phyloP scores from a whole-genome alignment of 2,797 vertebrate species.

The Epinephelus awoara region DNA sequence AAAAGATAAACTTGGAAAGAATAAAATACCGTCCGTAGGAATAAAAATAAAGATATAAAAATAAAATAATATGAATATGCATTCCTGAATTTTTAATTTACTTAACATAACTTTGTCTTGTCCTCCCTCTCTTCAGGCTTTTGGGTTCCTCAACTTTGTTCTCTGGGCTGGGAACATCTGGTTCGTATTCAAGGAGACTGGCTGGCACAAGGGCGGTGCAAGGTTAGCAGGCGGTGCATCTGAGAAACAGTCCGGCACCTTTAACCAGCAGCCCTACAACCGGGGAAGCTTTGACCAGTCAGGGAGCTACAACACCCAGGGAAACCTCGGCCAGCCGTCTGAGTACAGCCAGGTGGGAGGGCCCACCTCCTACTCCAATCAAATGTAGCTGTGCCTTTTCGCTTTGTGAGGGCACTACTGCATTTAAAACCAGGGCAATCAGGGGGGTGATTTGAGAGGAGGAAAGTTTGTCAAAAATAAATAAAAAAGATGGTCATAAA shows the following conservation, averaged over 20 bases:
- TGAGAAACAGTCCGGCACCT: constrained; percentile 91
- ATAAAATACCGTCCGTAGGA: too few relatives aligned
- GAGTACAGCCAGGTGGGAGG: constrained; percentile 92
- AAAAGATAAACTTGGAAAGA: too few relatives aligned
- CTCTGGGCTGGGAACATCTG: constrained; percentile 99
- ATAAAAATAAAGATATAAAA: too few relatives aligned
- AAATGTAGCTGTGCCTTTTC: constrained; percentile 85
- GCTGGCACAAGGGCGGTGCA: constrained; percentile 93
- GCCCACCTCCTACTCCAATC: constrained; percentile 92
- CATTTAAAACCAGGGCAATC: constrained; percentile 70
- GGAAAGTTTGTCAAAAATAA: constrained; percentile 52
- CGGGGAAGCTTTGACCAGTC: constrained; percentile 91
- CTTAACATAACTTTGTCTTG: neutral
- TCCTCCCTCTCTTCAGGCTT: constrained; percentile 85
- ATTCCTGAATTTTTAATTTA: too few relatives aligned
- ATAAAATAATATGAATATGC: too few relatives aligned
- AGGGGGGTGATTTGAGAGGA: constrained; percentile 51
- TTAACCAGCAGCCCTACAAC: constrained; percentile 87
- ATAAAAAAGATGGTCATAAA: constrained; percentile 9
- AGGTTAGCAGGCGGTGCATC: constrained; percentile 85
- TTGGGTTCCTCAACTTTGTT: constrained; percentile 98
- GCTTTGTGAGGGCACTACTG: constrained; percentile 37
- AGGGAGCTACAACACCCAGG: constrained; percentile 87
- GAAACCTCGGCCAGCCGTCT: constrained; percentile 83
- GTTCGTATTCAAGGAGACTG: constrained; percentile 99